phyloP scores from a whole-genome alignment of 2,888 invertebrate species.

The Autographa pulchrina region DNA sequence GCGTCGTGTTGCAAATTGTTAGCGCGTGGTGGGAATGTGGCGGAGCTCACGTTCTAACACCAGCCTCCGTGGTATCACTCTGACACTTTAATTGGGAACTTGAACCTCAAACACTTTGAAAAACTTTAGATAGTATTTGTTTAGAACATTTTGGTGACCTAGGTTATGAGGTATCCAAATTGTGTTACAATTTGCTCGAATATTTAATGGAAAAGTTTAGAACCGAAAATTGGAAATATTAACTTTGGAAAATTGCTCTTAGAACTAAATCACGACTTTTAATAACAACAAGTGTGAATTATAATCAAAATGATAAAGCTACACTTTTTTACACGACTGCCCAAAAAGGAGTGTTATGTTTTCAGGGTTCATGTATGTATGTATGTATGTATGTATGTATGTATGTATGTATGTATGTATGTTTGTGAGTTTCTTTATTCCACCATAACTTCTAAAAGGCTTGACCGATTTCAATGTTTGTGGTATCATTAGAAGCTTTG shows the following conservation, averaged over 20 bases:
- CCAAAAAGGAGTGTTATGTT: no score
- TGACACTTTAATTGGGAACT: constrained; percentile 49
- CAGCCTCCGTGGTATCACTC: constrained; percentile 34
- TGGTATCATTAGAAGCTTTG: no score
- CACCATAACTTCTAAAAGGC: no score
- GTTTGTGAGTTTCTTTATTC: no score
- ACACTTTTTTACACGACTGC: no score
- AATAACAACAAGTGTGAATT: no score
- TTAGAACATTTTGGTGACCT: not conserved
- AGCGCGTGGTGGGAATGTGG: constrained; percentile 59
- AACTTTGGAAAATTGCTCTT: not conserved
- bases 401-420: no score
- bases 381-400: no score
- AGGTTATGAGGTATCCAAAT: not conserved
- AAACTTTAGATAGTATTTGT: constrained; percentile 18
- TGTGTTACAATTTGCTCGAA: not conserved
- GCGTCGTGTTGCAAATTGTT: constrained; percentile 71
- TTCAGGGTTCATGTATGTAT: no score
- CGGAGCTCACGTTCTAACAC: constrained; percentile 64
- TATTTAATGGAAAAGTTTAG: not conserved
- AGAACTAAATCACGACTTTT: no score
- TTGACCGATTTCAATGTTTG: no score
- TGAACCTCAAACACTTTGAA: constrained; percentile 19
- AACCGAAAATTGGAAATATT: not conserved
- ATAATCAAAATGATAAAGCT: no score